Evolutionary conservation across 2,113 vertebrate genomes (phyloP), one percentile per base, ranked within the genome.

Genomic region (Peucedramus taeniatus): DNA sequence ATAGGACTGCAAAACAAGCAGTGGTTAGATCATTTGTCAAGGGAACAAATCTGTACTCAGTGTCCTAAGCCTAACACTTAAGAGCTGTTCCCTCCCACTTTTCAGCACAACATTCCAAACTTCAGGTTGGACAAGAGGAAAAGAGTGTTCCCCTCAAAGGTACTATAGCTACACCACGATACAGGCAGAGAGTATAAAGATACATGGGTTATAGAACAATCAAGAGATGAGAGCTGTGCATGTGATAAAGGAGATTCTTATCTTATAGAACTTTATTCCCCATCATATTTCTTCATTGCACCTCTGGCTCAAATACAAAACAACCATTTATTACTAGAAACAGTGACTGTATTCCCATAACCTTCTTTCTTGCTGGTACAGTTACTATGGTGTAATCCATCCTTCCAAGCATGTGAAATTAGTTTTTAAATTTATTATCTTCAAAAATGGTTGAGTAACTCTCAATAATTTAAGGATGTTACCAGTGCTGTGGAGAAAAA

Each of bases 81-180:
- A 9, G 11, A 89, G 57, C 10, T n/a, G 8, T 9, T 47, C 19
- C 44, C 50, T 72, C 27, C 8, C 15, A 11, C 54, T 49, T 42
- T 70, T 69, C 51, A n/a, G 47, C 23, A 72, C 33, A 61, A 20
- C 6, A 8, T 37, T 42, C 22, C 74, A 74, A n/a, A 5, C 10
- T 70, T 37, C 19, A 79, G 26, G 20, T 13, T 57, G 42, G 26
- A 40, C n/a, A 69, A 57, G 39, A 47, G 4, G 11, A 76, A 39
- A 21, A 74, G 7, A 77, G 44, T 6, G 28, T 11, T 83, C 39
- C 27, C 27, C 45, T 15, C 6, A 18, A 68, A 44, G 11, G 30
- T 11, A 33, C 24, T 64, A 47, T 0, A 87, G 39, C 35, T 39
- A 11, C 0, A 1, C 39, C 70, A 82, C 1, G 7, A 30, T 5